A percentile compares a stretch with the other conserved stretches of the same genome.
These are phyloP conservation scores for Vanessa atalanta DNA, from an alignment of 1,140 invertebrate species.

Conservation along the genomic window DNA sequence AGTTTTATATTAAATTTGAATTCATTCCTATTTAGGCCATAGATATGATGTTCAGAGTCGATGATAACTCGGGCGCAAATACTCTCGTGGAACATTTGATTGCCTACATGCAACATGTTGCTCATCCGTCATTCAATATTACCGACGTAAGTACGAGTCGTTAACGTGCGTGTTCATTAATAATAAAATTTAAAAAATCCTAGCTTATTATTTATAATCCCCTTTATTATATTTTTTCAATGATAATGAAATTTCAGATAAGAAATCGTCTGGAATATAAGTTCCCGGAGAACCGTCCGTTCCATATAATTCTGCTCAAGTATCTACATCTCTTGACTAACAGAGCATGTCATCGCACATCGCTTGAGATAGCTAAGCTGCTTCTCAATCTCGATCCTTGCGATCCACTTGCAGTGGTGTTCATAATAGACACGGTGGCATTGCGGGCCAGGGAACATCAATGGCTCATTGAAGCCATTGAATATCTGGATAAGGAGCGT, in stretches of 20 bases:
- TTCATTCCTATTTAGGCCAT: conserved; percentile 15
- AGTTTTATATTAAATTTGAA: not conserved
- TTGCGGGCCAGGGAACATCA: conserved; percentile 89
- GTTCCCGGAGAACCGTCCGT: conserved; percentile 91
- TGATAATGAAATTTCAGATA: conserved; percentile 41
- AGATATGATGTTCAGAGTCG: conserved; percentile 77
- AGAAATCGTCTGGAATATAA: conserved; percentile 87
- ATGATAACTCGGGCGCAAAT: conserved; percentile 44
- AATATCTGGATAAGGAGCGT: conserved; percentile 84
- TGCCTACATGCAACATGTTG: conserved; percentile 84
- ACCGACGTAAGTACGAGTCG: conserved; percentile 45
- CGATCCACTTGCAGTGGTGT: conserved; percentile 91
- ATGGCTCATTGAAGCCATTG: conserved; percentile 89
- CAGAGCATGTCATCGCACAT: conserved; percentile 90
- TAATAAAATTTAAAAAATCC: no score
- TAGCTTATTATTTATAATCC: no score
- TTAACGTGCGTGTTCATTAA: not conserved
- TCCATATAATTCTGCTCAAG: conserved; percentile 93
- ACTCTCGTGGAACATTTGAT: conserved; percentile 77
- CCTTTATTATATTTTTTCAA: conserved; percentile 4
- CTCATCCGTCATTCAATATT: conserved; percentile 52
- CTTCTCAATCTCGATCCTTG: conserved; percentile 89
- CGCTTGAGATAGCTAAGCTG: conserved; percentile 90
- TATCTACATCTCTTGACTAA: conserved; percentile 91
- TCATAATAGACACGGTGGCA: conserved; percentile 94